Percentiles rank a stretch among this genome's conserved stretches.
These are phyloP conservation scores for Drosophila micromelanica DNA, from an alignment of 1,140 invertebrate genomes.

Conservation along the genomic window DNA sequence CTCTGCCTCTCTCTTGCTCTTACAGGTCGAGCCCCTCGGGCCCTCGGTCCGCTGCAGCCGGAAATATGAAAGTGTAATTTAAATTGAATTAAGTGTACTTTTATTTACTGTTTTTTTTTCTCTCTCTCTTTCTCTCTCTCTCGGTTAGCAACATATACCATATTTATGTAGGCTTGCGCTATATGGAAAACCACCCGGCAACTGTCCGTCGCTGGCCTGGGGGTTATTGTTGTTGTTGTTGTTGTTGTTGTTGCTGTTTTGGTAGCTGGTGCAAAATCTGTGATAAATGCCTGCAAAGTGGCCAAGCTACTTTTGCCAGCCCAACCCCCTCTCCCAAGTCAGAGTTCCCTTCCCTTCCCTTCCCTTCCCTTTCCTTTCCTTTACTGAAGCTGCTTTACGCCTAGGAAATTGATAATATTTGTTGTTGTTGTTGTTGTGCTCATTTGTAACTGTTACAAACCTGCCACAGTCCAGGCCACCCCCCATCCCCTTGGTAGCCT, in stretches of 20 bases:
- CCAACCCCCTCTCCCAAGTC: not conserved
- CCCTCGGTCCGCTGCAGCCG: slow-evolving; percentile 33
- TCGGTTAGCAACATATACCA: slow-evolving; percentile 18
- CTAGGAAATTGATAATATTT: slow-evolving; percentile 37
- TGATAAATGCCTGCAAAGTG: slow-evolving; percentile 76
- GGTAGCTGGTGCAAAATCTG: slow-evolving; percentile 57
- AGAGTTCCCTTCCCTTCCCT: no score
- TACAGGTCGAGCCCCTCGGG: not conserved
- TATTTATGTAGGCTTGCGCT: slow-evolving; percentile 12
- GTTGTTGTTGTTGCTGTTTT: slow-evolving; percentile 20
- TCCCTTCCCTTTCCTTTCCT: no score
- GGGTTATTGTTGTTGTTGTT: slow-evolving; percentile 16
- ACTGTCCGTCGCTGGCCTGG: not conserved
- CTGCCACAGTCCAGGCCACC: no score
- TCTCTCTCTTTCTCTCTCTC: no score
- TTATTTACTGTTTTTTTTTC: no score
- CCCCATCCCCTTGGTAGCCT: not conserved
- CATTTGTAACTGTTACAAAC: slow-evolving; percentile 71
- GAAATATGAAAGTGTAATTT: slow-evolving; percentile 84
- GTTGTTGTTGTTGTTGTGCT: slow-evolving; percentile 18
- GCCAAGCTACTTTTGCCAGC: slow-evolving; percentile 31
- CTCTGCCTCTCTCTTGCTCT: no score
- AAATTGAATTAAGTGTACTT: slow-evolving; percentile 83
- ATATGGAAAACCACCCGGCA: slow-evolving; percentile 17
- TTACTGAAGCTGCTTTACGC: slow-evolving; percentile 11